phyloP scores from a whole-genome alignment of 2,888 invertebrate species.

The Zygogramma bicolorata region DNA sequence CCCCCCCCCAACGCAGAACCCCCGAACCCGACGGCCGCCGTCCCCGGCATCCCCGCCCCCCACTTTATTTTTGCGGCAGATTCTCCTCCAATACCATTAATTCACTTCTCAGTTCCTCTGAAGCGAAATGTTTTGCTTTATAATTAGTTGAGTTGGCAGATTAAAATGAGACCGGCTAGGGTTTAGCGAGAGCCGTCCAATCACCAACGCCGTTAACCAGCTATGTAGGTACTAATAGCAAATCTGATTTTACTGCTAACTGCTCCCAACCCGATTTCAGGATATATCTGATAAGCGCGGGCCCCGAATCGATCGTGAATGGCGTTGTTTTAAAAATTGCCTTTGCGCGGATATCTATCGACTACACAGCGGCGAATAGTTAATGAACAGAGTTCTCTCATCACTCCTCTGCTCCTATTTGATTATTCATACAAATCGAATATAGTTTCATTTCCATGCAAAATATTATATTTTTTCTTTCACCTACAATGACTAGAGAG shows the following conservation, averaged over 20 bases:
- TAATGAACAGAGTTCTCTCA: neutral
- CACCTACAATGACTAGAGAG: no score
- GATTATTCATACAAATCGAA: no score
- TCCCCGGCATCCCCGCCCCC: no score
- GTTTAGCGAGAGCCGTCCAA: neutral
- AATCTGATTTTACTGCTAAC: conserved; percentile 47
- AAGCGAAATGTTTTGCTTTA: neutral
- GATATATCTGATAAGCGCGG: conserved; percentile 45
- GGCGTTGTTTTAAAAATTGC: conserved; percentile 15
- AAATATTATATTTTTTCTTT: no score
- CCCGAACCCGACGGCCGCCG: no score
- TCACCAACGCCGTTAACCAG: conserved; percentile 26
- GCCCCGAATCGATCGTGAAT: conserved; percentile 37
- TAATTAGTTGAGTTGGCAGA: neutral
- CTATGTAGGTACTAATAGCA: conserved; percentile 34
- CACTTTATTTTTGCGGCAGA: no score
- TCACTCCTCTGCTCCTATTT: neutral
- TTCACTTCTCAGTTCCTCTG: neutral
- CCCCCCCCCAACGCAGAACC: no score
- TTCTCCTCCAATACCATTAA: no score
- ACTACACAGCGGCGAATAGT: neutral
- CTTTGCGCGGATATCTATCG: neutral
- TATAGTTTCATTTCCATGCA: no score
- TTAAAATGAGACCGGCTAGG: neutral
- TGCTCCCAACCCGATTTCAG: conserved; percentile 43